phyloP scores from a whole-genome alignment of 2,113 vertebrate genomes.

The Lamprotornis superbus region DNA sequence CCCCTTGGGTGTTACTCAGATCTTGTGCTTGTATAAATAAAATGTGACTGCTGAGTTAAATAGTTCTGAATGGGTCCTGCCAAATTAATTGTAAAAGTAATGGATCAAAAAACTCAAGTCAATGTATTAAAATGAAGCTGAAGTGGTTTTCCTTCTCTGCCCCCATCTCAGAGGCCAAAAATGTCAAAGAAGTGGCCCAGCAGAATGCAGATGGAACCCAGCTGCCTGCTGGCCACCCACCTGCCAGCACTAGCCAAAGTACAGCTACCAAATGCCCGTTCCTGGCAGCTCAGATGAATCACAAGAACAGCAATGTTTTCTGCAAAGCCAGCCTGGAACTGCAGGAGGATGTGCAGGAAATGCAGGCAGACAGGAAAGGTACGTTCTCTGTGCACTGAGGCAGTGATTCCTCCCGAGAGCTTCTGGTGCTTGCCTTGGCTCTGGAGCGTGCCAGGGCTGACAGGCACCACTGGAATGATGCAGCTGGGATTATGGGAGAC shows the following conservation, averaged over 20 bases:
- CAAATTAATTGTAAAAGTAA: not conserved
- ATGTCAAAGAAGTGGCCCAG: slow-evolving; percentile 33
- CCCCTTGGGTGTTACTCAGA: not conserved
- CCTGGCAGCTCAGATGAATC: slow-evolving; percentile 91
- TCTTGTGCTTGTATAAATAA: not conserved
- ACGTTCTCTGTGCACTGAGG: not conserved
- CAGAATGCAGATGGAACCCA: slow-evolving; percentile 32
- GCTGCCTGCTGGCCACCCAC: slow-evolving; percentile 73
- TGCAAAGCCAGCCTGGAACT: slow-evolving; percentile 88
- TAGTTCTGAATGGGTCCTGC: not conserved
- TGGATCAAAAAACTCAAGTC: not conserved
- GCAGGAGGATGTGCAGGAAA: slow-evolving; percentile 92
- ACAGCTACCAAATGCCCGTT: slow-evolving; percentile 90
- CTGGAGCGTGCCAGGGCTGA: not conserved
- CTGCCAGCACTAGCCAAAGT: slow-evolving; percentile 63
- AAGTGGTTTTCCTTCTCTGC: not conserved
- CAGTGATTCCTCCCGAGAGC: rapidly evolving
- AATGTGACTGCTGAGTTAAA: not conserved
- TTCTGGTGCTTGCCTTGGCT: not conserved
- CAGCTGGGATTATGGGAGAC: not conserved
- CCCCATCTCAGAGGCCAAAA: slow-evolving; percentile 56
- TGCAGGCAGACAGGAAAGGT: slow-evolving; percentile 86
- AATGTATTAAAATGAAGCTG: not conserved
- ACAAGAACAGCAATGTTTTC: slow-evolving; percentile 86
- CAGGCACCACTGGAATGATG: not conserved